A percentile compares a stretch with the other conserved stretches of the same genome.
Evolutionary conservation across 2,797 vertebrate genomes (phyloP).

Genomic region (Rhinatrema bivittatum): DNA sequence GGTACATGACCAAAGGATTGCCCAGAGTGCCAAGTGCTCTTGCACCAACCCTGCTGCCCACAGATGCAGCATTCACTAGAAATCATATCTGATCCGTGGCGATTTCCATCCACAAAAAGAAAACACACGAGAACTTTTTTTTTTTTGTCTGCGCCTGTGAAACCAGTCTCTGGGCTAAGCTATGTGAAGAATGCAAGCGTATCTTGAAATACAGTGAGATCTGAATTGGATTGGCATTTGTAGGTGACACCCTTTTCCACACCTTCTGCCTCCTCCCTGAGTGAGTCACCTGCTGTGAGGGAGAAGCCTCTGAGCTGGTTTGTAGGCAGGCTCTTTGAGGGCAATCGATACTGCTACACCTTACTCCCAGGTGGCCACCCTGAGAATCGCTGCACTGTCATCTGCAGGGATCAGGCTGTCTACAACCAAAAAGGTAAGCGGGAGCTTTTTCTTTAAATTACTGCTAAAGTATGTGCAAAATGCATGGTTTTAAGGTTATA

Average conservation of each 20-base stretch:
- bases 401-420: neutral
- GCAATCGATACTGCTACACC: conserved; percentile 8
- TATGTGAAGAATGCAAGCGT: conserved; percentile 12
- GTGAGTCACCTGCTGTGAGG: conserved; percentile 49
- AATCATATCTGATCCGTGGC: too few species aligned
- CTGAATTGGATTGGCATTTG: conserved; percentile 51
- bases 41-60: too few species aligned
- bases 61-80: too few species aligned
- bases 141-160: too few species aligned
- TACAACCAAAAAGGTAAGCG: conserved; percentile 42
- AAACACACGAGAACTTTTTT: too few species aligned
- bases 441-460: too few species aligned
- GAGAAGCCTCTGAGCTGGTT: conserved; percentile 41
- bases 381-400: conserved; percentile 1
- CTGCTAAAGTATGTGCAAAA: too few species aligned
- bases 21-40: too few species aligned
- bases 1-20: too few species aligned
- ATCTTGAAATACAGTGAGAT: conserved; percentile 1
- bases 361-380: conserved; percentile 8
- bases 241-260: conserved; percentile 63
- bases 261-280: conserved; percentile 52
- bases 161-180: neutral
- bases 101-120: too few species aligned
- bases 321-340: conserved; percentile 24
- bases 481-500: too few species aligned